Evolutionary conservation across 1,140 invertebrate species (phyloP), one percentile per base, ranked within the genome.

Genomic region (Chironomus striatipennis): DNA sequence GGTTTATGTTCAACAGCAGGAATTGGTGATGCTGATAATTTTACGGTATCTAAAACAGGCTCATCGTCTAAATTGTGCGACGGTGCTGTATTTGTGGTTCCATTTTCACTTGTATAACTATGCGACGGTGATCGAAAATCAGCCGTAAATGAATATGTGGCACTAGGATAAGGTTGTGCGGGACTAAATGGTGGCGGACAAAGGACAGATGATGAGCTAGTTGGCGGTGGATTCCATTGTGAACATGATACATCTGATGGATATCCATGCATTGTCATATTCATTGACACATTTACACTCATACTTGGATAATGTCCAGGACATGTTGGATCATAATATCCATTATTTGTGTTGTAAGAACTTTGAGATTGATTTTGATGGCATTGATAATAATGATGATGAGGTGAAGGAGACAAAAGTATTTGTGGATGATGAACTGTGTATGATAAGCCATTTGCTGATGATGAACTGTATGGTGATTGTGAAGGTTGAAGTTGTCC

Each of bases 211-310:
- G 86, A 78, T 20, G 83, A 79, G 77, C 84, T 85, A 57, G 47
- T 57, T 79, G 88, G 87, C 18, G 83, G 83, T 15, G 83, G 65
- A 77, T 85, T 88, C 89, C 89, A 90, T 81, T 90, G 90, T 72
- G 86, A 90, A 83, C 88, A 90, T 34, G 82, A 81, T 80, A 88
- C 79, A 0, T 88, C 84, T 17, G 24, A 34, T 5, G 88, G 87
- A 79, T 91, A 92, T 73, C 93, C 93, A 81, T 93, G 93, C 90
- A 97, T 96, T 18, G 95, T 97, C 95, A 97, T 97, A 81, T 96
- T 96, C 95, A 97, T 97, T 75, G 94, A 96, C 0, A 97, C 94
- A 80, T 97, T 98, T 75, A 97, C 94, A 78, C 93, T 95, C 95
- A 98, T 97, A 76, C 91, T 90, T 17, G 92, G 92, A 81, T 94